Conservation (phyloP, 2,113 vertebrate species). For the Pyxicephalus adspersus region DNA sequence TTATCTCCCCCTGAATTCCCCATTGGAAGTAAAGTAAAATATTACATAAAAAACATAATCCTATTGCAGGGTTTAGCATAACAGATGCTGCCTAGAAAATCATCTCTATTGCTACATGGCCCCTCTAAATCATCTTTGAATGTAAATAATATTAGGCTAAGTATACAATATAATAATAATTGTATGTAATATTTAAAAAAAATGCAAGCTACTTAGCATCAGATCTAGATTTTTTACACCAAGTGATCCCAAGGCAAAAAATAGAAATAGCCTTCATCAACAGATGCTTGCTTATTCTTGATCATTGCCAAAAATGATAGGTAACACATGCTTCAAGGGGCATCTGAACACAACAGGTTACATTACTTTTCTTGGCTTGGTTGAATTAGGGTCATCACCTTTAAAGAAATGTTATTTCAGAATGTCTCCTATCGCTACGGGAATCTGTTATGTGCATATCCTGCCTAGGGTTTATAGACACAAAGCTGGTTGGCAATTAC, state of each 20-base stretch:
- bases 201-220: too few relatives aligned
- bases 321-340: neutral
- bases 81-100: too few relatives aligned
- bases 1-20: too few relatives aligned
- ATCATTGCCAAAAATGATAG: conserved; percentile 7
- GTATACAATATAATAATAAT: too few relatives aligned
- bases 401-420: neutral
- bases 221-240: conserved; percentile 1
- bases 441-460: neutral
- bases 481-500: neutral
- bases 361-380: conserved; percentile 4
- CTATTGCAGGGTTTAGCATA: too few relatives aligned
- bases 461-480: neutral
- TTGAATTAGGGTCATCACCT: neutral
- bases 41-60: too few relatives aligned
- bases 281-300: neutral
- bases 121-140: too few relatives aligned
- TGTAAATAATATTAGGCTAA: too few relatives aligned
- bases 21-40: too few relatives aligned
- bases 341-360: neutral
- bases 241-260: neutral
- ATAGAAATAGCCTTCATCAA: neutral
- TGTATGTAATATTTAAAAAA: too few relatives aligned
- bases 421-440: neutral
- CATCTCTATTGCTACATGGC: too few relatives aligned